Evolutionary conservation across 23 tunicate genomes (phyloP), one percentile per base, ranked within the genome.

Genomic region (Styela clava): DNA sequence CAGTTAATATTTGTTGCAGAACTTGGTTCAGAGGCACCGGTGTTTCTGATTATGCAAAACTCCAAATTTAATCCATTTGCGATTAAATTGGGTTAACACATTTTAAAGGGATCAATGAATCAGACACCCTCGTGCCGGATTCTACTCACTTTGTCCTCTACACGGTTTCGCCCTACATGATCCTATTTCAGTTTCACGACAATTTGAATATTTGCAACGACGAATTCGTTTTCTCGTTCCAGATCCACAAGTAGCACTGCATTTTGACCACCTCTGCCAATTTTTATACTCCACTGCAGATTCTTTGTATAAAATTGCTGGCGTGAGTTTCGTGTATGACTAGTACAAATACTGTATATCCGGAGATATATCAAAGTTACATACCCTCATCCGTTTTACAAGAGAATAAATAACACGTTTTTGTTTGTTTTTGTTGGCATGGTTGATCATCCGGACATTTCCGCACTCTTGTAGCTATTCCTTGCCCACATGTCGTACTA

Each of bases 401-500:
- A 7, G 81, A 20, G 0, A 33, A 21, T 0, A 2, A 16, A 31
- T 51, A 44, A 44, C 81, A 76, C 1, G 81, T 76, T 76, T 76
- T 76, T 20, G 64, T 76, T 29, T 44, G 64, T 29, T 24, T 51
- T 76, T 76, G 64, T 33, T 33, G 28, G 26, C 81, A 76, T 16
- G 35, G 32, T 44, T 18, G 24, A 0, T 56, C 81, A 26, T 24
- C 81, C 16, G 64, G 31, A 29, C 81, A 76, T 24, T 56, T 52
- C 31, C 81, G 23, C 27, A 33, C 31, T 76, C 81, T 76, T 7
- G 65, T 44, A 16, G 65, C 27, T 12, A 76, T 16, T 23, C 81
- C 81, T 26, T 44, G 64, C 52, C 81, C 81, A 52, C 81, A 76
- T 24, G 81, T 76, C 9, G 81, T 44, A 52, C 63, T 76, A 56